A percentile compares a stretch with the other conserved stretches of the same genome.
phyloP scores from a whole-genome alignment of 2,888 invertebrate species.

The Eilema caniola region DNA sequence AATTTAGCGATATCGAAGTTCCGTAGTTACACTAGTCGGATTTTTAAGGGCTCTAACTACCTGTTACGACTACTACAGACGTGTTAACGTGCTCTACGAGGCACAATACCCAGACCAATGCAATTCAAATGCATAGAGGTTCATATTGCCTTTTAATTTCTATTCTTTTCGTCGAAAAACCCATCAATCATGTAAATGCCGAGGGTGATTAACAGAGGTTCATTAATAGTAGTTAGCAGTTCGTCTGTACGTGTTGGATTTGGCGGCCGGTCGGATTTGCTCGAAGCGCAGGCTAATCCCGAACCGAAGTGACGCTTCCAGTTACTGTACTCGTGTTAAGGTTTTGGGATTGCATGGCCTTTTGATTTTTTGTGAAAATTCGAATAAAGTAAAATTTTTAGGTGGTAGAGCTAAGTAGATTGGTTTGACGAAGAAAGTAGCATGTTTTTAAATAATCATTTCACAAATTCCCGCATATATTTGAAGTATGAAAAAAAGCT shows the following conservation, averaged over 20 bases:
- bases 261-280: conserved; percentile 52
- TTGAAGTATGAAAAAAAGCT: no score
- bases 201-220: conserved; percentile 7
- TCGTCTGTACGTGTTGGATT: conserved; percentile 52
- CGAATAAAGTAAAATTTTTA: background rate
- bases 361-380: background rate
- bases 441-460: no score
- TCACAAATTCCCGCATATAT: no score
- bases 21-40: no score
- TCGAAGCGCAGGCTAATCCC: conserved; percentile 41
- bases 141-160: background rate
- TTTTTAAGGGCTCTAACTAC: no score
- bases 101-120: no score
- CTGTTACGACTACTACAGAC: no score
- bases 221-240: conserved; percentile 27
- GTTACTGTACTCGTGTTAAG: conserved; percentile 24
- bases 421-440: no score
- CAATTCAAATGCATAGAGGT: no score
- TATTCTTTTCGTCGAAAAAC: background rate
- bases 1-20: no score
- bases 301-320: conserved; percentile 36
- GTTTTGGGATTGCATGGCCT: conserved; percentile 9
- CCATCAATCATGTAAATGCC: background rate
- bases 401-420: background rate
- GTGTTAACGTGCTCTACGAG: no score